phyloP scores from a whole-genome alignment of 2,797 vertebrate genomes.

The Perodicticus potto region DNA sequence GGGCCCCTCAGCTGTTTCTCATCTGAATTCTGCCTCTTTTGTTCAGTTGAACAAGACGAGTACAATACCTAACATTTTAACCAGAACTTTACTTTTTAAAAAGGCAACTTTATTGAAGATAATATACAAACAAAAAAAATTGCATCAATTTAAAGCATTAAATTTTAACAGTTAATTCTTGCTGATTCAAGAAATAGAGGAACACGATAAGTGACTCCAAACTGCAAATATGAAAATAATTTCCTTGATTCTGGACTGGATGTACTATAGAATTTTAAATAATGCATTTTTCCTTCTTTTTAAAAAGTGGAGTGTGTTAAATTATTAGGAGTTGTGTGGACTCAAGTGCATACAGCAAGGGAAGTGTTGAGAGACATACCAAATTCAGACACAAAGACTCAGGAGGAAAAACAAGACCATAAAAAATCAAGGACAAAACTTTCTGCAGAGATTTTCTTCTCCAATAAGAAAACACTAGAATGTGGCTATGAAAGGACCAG shows the following conservation, averaged over 20 bases:
- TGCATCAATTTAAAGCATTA: background rate
- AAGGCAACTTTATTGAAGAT: background rate
- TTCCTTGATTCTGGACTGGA: background rate
- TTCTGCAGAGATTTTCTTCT: background rate
- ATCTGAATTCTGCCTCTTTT: background rate
- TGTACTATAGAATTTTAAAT: background rate
- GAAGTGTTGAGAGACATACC: background rate
- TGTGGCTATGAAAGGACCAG: background rate
- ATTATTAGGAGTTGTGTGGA: background rate
- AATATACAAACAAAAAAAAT: background rate
- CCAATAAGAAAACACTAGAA: background rate
- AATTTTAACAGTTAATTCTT: constrained; percentile 41
- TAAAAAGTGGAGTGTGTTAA: background rate
- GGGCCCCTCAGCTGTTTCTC: background rate
- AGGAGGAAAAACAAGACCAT: background rate
- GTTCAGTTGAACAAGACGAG: background rate
- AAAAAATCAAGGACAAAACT: background rate
- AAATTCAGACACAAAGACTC: background rate
- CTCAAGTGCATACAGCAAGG: background rate
- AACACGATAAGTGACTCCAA: background rate
- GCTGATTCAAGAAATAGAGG: background rate
- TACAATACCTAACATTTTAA: background rate
- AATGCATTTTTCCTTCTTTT: background rate
- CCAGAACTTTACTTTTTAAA: background rate
- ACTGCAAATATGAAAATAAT: background rate